Base-by-base conservation (phyloP, 2,888 invertebrate genomes). In the Ormyrus pomaceus region DNA sequence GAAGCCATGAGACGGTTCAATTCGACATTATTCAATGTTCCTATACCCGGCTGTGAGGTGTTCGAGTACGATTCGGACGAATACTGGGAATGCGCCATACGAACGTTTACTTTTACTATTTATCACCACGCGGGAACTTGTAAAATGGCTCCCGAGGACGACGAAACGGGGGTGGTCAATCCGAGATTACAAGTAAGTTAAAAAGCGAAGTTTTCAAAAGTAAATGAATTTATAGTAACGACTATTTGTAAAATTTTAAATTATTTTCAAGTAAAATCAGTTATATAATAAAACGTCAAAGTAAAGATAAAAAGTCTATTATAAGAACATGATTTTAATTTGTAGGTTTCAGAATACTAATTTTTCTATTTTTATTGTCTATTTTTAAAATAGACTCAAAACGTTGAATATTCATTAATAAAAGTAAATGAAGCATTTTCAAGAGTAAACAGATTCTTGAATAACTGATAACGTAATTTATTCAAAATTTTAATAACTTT, bases 51-150 rank as follows among this genome's bases (percentile, higher is more conserved):
- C 13, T 94, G 94, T 85, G 88, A 89, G 72, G 86, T 91, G 46
- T 89, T 89, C 82, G 81, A 88, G 9, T 93, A 92, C 84, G 91
- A 91, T 80, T 92, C 92, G 46, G 93, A 94, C 84, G 89, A 88
- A 5, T 95, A 95, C 84, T 94, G 94, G 94, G 93, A 93, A 85
- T 95, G 95, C 85, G 92, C 92, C n/a, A 84, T 93, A 0, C 91
- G 93, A 69, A 91, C 92, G 0, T 86, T 93, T 8, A 92, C 93
- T 0, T 87, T 93, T n/a, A 94, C 93, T 0, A 91, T 94, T 10
- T 94, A 94, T 86, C 94, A 95, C 87, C 93, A 94, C 84, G 83
- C 84, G 6, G 93, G 94, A 1, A 95, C 95, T 0, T 94, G 94
- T 84, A 94, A 93, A 88, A 95, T 95, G 94, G 95, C 95, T 0